Conservation (phyloP, 1,140 invertebrate species). For the Bilobella aurantiaca region DNA sequence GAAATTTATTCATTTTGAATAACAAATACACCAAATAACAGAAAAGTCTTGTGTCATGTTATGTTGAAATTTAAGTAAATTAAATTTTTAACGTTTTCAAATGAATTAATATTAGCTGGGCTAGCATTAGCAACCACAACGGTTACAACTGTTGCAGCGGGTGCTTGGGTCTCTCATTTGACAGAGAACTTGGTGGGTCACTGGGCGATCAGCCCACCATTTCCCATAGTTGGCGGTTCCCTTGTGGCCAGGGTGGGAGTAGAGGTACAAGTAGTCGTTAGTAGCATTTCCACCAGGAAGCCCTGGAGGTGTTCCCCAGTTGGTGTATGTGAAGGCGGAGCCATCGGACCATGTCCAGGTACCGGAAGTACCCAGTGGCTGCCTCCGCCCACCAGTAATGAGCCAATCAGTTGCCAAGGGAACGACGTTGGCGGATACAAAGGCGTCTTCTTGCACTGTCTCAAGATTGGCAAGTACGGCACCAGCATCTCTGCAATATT, state of each 20-base stretch:
- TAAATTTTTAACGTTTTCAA: too few relatives aligned
- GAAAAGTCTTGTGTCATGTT: too few relatives aligned
- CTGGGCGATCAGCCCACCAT: background rate
- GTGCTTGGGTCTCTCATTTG: background rate
- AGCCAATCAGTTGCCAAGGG: background rate
- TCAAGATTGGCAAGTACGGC: background rate
- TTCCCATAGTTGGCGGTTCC: background rate
- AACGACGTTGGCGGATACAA: background rate
- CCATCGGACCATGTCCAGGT: background rate
- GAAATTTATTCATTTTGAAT: too few relatives aligned
- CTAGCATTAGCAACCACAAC: too few relatives aligned
- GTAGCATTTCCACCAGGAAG: background rate
- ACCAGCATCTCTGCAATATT: background rate
- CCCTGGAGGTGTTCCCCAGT: background rate
- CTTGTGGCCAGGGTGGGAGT: background rate
- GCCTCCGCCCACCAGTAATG: background rate
- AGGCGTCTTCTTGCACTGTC: background rate
- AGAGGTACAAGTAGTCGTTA: background rate
- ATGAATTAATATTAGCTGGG: too few relatives aligned
- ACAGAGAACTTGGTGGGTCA: background rate
- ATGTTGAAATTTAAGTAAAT: too few relatives aligned
- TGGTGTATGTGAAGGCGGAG: background rate
- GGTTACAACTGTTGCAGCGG: background rate
- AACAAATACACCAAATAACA: too few relatives aligned
- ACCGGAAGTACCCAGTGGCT: background rate